Percentiles rank a stretch among this genome's conserved stretches.
phyloP scores from a whole-genome alignment of 2,888 invertebrate species.

The Hylaea fasciaria region DNA sequence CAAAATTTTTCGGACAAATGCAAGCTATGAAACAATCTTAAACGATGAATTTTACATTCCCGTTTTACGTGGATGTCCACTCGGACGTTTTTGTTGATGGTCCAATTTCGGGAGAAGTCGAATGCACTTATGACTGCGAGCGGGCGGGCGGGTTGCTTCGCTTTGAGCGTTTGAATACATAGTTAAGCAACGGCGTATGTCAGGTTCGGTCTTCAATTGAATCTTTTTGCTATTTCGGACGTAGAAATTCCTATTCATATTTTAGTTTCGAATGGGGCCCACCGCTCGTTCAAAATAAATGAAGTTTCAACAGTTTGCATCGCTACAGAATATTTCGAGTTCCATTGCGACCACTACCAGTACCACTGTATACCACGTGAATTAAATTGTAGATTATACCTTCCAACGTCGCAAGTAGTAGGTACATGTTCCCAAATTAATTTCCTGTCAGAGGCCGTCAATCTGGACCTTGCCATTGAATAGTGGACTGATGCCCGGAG shows the following conservation, averaged over 20 bases:
- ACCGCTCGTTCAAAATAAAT: slow-evolving; percentile 15
- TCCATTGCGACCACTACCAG: too few species aligned
- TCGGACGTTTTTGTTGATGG: slow-evolving; percentile 34
- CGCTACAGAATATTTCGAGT: not conserved
- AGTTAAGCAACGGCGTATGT: slow-evolving; percentile 34
- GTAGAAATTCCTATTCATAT: slow-evolving; percentile 22
- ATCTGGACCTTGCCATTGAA: too few species aligned
- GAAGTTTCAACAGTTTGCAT: not conserved
- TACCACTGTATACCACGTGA: too few species aligned
- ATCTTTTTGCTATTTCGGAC: slow-evolving; percentile 34
- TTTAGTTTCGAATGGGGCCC: slow-evolving; percentile 19
- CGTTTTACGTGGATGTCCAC: slow-evolving; percentile 42
- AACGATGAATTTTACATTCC: slow-evolving; percentile 53
- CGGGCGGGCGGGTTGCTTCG: slow-evolving; percentile 19
- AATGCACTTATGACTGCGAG: slow-evolving; percentile 34
- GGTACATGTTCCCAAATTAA: not conserved
- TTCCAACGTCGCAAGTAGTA: not conserved
- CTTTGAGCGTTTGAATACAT: slow-evolving; percentile 35
- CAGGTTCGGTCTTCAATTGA: slow-evolving; percentile 31
- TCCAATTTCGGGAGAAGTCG: slow-evolving; percentile 27
- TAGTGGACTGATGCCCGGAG: too few species aligned
- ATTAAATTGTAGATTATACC: slow-evolving; percentile 41
- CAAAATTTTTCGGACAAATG: slow-evolving; percentile 73
- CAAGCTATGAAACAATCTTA: slow-evolving; percentile 59
- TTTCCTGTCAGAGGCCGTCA: too few species aligned